phyloP scores from a whole-genome alignment of 2,888 invertebrate genomes.

The Yponomeuta sedellus region DNA sequence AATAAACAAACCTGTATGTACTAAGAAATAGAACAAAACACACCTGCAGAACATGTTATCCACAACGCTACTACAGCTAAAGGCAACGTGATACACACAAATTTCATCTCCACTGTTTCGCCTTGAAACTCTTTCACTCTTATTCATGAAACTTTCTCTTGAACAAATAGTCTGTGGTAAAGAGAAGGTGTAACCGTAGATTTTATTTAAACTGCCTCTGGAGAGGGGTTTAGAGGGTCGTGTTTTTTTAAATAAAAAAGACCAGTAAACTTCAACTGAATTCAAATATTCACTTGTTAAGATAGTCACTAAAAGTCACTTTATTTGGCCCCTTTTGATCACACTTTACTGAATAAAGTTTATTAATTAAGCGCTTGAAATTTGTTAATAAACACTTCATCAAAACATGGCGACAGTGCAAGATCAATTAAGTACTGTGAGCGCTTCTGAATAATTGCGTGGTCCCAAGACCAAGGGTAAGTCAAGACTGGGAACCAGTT shows the following conservation, averaged over 20 bases:
- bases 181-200: no score
- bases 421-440: background rate
- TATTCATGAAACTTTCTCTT: no score
- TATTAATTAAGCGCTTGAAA: background rate
- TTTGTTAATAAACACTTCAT: no score
- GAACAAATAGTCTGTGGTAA: no score
- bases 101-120: background rate
- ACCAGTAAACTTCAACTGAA: background rate
- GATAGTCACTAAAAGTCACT: background rate
- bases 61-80: conserved; percentile 15
- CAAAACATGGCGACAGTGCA: no score
- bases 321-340: background rate
- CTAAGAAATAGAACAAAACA: background rate
- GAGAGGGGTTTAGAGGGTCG: no score
- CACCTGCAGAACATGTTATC: conserved; percentile 20
- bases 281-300: background rate
- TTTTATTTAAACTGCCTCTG: no score
- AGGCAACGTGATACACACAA: background rate
- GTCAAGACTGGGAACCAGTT: background rate
- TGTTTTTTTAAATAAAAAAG: no score
- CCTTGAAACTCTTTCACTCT: background rate
- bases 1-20: background rate
- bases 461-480: background rate
- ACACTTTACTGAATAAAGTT: background rate
- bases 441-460: background rate